A percentile compares a stretch with the other conserved stretches of the same genome.
Evolutionary conservation across 2,113 vertebrate genomes (phyloP).

Genomic region (Aegithalos caudatus): DNA sequence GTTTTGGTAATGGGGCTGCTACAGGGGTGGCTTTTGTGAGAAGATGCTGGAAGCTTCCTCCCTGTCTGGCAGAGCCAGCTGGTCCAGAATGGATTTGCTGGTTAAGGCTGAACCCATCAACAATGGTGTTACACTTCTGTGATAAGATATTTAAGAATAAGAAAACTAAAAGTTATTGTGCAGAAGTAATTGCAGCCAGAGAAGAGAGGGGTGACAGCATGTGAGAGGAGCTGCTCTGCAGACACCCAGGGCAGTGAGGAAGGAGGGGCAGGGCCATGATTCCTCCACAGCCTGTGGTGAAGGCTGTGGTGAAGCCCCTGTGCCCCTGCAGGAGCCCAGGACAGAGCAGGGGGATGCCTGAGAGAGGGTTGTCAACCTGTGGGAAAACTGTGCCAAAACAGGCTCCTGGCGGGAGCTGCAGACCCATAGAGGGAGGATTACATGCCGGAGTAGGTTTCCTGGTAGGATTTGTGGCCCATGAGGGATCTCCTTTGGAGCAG

Average conservation of each 20-base stretch:
- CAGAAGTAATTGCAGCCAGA: neutral
- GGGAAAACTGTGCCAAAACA: neutral
- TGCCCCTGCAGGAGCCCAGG: neutral
- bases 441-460: neutral
- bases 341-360: neutral
- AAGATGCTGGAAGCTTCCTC: neutral
- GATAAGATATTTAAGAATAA: neutral
- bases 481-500: neutral
- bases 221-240: neutral
- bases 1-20: neutral
- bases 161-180: neutral
- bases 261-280: neutral
- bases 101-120: too few relatives aligned
- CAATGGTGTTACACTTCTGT: too few relatives aligned
- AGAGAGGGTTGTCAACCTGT: neutral
- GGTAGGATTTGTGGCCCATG: neutral
- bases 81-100: neutral
- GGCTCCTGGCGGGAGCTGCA: accelerated
- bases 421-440: neutral
- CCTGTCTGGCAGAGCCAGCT: neutral
- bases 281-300: accelerated
- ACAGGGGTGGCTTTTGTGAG: neutral
- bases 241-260: neutral
- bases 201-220: neutral
- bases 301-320: neutral